Conservation (phyloP, 2,797 vertebrate species). For the Acropternis orthonyx region DNA sequence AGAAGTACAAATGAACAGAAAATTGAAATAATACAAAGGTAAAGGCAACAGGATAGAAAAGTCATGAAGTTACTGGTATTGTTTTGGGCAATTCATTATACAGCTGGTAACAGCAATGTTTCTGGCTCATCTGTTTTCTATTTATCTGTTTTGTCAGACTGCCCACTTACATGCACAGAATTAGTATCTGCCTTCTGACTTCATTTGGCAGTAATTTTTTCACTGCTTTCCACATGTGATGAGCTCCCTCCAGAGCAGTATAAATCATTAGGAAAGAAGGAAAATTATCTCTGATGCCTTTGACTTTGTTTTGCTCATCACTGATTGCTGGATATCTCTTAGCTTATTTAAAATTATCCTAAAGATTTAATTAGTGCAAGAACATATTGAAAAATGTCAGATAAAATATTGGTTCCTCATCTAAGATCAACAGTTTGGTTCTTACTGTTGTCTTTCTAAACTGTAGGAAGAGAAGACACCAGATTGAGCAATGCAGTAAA, state of each 20-base stretch:
- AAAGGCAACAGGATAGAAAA: conserved; percentile 57
- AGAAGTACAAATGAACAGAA: conserved; percentile 41
- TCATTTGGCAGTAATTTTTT: neutral
- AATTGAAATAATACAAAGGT: conserved; percentile 63
- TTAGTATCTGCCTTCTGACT: neutral
- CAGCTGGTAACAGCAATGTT: conserved; percentile 40
- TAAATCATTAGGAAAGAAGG: neutral
- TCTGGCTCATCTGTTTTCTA: conserved; percentile 41
- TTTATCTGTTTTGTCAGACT: conserved; percentile 44
- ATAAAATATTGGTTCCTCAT: conserved; percentile 26
- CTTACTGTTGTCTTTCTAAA: neutral
- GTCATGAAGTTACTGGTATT: conserved; percentile 47
- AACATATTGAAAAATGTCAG: conserved; percentile 19
- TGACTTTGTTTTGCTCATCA: conserved; percentile 56
- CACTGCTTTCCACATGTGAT: neutral
- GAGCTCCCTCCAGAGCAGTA: neutral
- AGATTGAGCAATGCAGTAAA: neutral
- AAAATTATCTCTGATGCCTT: conserved; percentile 40
- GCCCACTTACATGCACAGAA: neutral
- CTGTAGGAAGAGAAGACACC: conserved; percentile 4
- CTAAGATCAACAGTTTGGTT: neutral
- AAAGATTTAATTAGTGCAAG: conserved; percentile 19
- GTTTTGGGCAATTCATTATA: conserved; percentile 12
- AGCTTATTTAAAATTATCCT: conserved; percentile 30
- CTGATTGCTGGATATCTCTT: conserved; percentile 23